Evolutionary conservation across 2,888 invertebrate genomes (phyloP), one percentile per base, ranked within the genome.

Genomic region (Venustoraphidia nigricollis): DNA sequence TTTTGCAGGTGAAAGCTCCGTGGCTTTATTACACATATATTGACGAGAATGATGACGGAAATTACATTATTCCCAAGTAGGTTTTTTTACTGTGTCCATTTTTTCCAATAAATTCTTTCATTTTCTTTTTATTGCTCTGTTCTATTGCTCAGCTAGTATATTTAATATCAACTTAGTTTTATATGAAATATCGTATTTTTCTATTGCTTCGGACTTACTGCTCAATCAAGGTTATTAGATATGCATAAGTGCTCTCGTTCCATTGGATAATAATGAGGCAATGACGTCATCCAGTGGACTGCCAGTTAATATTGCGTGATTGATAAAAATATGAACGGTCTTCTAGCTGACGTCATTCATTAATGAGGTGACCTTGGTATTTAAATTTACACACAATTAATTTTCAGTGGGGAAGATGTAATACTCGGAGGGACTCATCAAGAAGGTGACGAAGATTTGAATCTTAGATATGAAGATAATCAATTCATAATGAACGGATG

Each of bases 41-140:
- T 2, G 78, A 78, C 52, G 76, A 77, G 46, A 69, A 72, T 51
- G 70, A 72, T 36, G 68, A 70, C 47, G 77, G 77, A 35, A 71
- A 76, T 59, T 89, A 89, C 56, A 74, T 89, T 10, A 81, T 90
- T 61, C 84, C 87, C 10, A 89, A 88, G 86, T 86, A 69, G 69
- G 70, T 63, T 52, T 39, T 38, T 14, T 37, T 41, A 47, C 6
- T 27, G 5, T 27, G 27, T 27, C 27, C 3, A 27, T 3, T 27
- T 27, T 3, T 6, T 27, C 6, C 4, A 17, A 17, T 17, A 6
- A 27, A 27, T 6, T 27, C 27, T 27, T 3, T 27, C 6, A 27
- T 27, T 27, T 27, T 27, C 6, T 6, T n/a, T n/a, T n/a, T n/a
- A n/a, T n/a, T n/a, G n/a, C n/a, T n/a, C n/a, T n/a, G n/a, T n/a